Evolutionary conservation across 2,113 vertebrate species (phyloP).

Genomic region (Anoura caudifer): DNA sequence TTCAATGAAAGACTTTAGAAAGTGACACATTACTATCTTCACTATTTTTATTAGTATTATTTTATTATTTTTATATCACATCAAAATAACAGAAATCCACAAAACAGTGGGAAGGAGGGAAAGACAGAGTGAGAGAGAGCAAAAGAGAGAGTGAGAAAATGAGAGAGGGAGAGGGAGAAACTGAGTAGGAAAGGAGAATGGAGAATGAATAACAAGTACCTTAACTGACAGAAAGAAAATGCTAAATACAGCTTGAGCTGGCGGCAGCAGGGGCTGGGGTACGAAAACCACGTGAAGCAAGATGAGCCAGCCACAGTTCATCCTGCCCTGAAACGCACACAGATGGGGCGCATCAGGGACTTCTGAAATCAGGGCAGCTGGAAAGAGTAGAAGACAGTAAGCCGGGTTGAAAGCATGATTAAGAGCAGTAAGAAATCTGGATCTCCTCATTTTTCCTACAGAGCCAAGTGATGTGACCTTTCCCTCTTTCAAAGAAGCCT

Average conservation of each 20-base stretch:
- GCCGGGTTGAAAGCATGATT: not conserved
- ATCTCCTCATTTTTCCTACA: not conserved
- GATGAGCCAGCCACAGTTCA: not conserved
- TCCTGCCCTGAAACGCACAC: not conserved
- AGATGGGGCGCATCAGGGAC: not conserved
- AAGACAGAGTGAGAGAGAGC: not conserved
- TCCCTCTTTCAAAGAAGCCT: not conserved
- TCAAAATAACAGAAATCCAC: not conserved
- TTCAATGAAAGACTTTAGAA: not conserved
- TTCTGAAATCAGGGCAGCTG: not conserved
- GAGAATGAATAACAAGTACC: not conserved
- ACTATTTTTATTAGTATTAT: not conserved
- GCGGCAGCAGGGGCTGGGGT: no score
- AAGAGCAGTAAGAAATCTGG: not conserved
- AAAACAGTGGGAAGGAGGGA: not conserved
- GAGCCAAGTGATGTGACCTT: not conserved
- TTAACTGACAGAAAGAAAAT: not conserved
- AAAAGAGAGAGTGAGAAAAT: no score
- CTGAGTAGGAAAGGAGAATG: not conserved
- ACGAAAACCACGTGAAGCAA: not conserved
- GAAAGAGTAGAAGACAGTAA: not conserved
- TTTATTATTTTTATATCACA: not conserved
- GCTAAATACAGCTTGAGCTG: not conserved
- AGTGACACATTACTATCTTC: not conserved
- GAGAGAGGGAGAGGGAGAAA: not conserved